A percentile compares a stretch with the other conserved stretches of the same genome.
phyloP scores from a whole-genome alignment of 2,888 invertebrate species.

The Agrilus biguttatus region DNA sequence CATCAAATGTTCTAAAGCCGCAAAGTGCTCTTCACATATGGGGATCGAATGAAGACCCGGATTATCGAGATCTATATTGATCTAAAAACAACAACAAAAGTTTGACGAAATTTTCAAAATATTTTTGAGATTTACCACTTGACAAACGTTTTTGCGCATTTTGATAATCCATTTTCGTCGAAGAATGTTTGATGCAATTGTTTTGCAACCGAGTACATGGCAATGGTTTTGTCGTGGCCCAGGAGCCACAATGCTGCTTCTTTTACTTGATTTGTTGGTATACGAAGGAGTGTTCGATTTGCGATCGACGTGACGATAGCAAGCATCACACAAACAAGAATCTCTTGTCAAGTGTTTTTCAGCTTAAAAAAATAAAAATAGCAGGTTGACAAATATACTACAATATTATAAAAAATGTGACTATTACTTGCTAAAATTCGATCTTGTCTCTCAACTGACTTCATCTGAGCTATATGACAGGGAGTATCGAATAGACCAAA shows the following conservation, averaged over 20 bases:
- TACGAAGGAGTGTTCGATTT: conserved; percentile 62
- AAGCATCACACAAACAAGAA: conserved; percentile 77
- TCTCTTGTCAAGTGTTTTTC: conserved; percentile 72
- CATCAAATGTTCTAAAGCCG: conserved; percentile 55
- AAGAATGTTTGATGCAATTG: conserved; percentile 46
- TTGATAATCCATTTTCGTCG: conserved; percentile 59
- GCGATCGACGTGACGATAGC: conserved; percentile 72
- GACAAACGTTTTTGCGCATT: conserved; percentile 52
- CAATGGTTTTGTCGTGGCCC: conserved; percentile 36
- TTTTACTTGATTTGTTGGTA: conserved; percentile 34
- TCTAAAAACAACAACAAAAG: conserved; percentile 23
- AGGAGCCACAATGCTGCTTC: conserved; percentile 23
- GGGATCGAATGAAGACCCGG: conserved; percentile 56
- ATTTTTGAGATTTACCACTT: conserved; percentile 32
- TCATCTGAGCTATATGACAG: conserved; percentile 76
- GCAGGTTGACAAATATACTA: neutral
- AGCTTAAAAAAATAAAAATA: conserved; percentile 31
- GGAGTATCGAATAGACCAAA: conserved; percentile 78
- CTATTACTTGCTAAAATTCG: conserved; percentile 61
- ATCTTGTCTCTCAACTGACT: conserved; percentile 65
- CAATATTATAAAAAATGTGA: neutral
- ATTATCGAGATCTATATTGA: conserved; percentile 42
- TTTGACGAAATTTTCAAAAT: neutral
- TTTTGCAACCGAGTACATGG: conserved; percentile 48
- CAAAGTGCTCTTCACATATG: conserved; percentile 55